Evolutionary conservation across 2,797 vertebrate species (phyloP), one percentile per base, ranked within the genome.

Genomic region (Galaxias olidus): DNA sequence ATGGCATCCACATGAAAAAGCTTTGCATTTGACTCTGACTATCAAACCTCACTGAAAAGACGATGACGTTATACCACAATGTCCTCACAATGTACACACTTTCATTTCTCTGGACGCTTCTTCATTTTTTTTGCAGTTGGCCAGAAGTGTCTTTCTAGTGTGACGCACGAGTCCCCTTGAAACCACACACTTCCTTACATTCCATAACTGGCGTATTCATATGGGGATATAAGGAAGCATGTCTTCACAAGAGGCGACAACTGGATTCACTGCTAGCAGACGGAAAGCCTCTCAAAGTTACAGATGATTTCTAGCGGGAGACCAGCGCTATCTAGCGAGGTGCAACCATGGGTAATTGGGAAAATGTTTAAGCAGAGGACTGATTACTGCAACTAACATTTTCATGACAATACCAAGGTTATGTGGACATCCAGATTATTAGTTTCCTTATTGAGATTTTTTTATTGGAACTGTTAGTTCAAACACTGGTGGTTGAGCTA

Each of bases 111-210:
- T 47, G 45, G 63, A 46, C 8, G 69, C 47, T 30, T 6, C 30
- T 30, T 30, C 30, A 6, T 2, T 30, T 30, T n/a, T 30, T 30
- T 6, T 30, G 30, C 30, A 30, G 6, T 30, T 30, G 30, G 6
- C 6, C 6, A 30, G 17, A 62, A 50, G 60, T 8, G 10, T 65
- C 47, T 58, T 67, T 58, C 41, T 60, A 8, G 40, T 40, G 58
- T 9, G 86, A 61, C 9, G 90, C 69, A 75, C 54, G 50, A 53
- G 68, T 86, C 94, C 90, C 87, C 90, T 85, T 89, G 92, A 94
- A 94, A 95, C 96, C 96, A 98, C 97, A 98, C 97, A 98, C 97
- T 98, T 98, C 97, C 96, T 98, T 98, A 98, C 97, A 98, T 98
- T 98, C 97, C 97, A 98, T 98, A 98, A 93, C 89, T 90, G 86